A percentile compares a stretch with the other conserved stretches of the same genome.
Conservation (phyloP, 2,797 vertebrate genomes). For the Chaenodraco wilsoni region DNA sequence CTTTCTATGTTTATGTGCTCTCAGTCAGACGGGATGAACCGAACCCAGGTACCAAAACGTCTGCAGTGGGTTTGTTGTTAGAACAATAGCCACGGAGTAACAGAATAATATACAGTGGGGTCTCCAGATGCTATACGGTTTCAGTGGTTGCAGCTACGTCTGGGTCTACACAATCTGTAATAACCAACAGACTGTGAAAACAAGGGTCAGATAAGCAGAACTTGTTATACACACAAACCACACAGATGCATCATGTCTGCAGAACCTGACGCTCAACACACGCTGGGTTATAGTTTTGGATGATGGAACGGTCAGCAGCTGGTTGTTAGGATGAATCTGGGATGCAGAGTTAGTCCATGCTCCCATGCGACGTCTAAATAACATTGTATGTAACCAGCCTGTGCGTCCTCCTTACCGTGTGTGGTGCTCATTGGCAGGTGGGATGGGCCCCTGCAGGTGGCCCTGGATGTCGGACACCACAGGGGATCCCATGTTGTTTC, state of each 20-base stretch:
- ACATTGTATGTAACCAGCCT: background rate
- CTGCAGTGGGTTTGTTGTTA: slow-evolving; percentile 41
- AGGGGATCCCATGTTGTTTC: slow-evolving; percentile 80
- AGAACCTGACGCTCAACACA: slow-evolving; percentile 42
- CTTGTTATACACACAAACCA: slow-evolving; percentile 41
- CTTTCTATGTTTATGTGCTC: slow-evolving; percentile 63
- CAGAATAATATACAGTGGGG: slow-evolving; percentile 52
- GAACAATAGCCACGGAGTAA: slow-evolving; percentile 37
- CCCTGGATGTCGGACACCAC: slow-evolving; percentile 83
- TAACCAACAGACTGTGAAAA: slow-evolving; percentile 54
- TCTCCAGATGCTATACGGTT: slow-evolving; percentile 45
- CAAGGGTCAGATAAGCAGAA: slow-evolving; percentile 46
- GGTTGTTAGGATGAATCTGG: slow-evolving; percentile 70
- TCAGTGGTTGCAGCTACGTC: slow-evolving; percentile 33
- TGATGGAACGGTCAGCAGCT: slow-evolving; percentile 61
- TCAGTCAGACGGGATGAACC: slow-evolving; percentile 52
- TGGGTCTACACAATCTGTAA: slow-evolving; percentile 25
- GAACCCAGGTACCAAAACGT: slow-evolving; percentile 45
- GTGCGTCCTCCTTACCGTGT: slow-evolving; percentile 88
- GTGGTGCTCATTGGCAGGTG: slow-evolving; percentile 87
- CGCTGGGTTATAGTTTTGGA: slow-evolving; percentile 51
- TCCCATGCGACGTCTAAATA: slow-evolving; percentile 65
- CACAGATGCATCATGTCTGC: slow-evolving; percentile 40
- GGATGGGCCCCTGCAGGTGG: slow-evolving; percentile 79
- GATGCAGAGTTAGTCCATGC: slow-evolving; percentile 80